A percentile compares a stretch with the other conserved stretches of the same genome.
phyloP scores from a whole-genome alignment of 2,888 invertebrate species.

The Drosophila borborema region DNA sequence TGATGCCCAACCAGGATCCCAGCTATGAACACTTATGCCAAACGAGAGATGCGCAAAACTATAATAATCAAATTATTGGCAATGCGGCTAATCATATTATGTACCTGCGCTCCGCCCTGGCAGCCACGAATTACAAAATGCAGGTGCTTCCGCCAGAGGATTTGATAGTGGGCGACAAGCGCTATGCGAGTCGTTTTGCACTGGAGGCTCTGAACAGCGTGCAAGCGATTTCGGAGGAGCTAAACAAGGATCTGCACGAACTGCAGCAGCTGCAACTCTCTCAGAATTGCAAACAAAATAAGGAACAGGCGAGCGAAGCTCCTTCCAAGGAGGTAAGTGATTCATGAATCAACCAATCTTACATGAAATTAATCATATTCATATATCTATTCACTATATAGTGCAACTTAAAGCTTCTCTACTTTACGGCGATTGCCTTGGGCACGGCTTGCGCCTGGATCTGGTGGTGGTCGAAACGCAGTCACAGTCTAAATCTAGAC shows the following conservation, averaged over 20 bases:
- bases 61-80: slow-evolving; percentile 78
- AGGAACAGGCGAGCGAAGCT: background rate
- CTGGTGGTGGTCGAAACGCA: slow-evolving; percentile 67
- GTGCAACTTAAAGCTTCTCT: slow-evolving; percentile 53
- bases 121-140: slow-evolving; percentile 82
- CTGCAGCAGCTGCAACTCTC: slow-evolving; percentile 62
- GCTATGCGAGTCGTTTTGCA: slow-evolving; percentile 83
- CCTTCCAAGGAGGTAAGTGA: slow-evolving; percentile 36
- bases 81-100: slow-evolving; percentile 77
- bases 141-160: slow-evolving; percentile 81
- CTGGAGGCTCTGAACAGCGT: slow-evolving; percentile 82
- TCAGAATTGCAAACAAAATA: background rate
- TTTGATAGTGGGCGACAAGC: slow-evolving; percentile 82
- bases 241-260: slow-evolving; percentile 71
- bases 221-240: slow-evolving; percentile 72
- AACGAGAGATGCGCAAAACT: slow-evolving; percentile 60
- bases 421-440: slow-evolving; percentile 48
- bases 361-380: background rate
- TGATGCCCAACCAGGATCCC: slow-evolving; percentile 80
- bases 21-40: slow-evolving; percentile 74
- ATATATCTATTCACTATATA: slow-evolving; percentile 12
- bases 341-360: too few relatives aligned
- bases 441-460: slow-evolving; percentile 65
- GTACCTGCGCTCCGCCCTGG: slow-evolving; percentile 78
- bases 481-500: slow-evolving; percentile 31